Evolutionary conservation across 2,888 invertebrate genomes (phyloP).

Genomic region (Drosophila hawaiiensis): DNA sequence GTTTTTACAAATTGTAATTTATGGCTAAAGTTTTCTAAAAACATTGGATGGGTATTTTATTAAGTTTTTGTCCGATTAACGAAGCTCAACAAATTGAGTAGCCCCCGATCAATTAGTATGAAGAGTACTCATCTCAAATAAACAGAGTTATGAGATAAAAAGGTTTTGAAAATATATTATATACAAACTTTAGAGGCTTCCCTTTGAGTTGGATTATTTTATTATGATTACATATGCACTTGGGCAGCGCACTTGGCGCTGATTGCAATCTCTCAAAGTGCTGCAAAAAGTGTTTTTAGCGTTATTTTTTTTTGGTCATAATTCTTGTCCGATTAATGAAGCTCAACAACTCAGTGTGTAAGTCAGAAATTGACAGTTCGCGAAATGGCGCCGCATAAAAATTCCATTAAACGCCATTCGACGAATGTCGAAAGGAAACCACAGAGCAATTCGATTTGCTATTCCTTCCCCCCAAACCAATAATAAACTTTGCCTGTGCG

Average conservation of each 20-base stretch:
- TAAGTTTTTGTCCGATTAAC: slow-evolving; percentile 14
- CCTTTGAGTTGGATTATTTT: not conserved
- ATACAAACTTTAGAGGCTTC: not conserved
- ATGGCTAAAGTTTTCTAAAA: not conserved
- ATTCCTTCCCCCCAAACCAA: slow-evolving; percentile 9
- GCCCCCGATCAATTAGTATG: not conserved
- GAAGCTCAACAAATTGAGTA: slow-evolving; percentile 1
- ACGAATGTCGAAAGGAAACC: slow-evolving; percentile 54
- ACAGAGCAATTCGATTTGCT: slow-evolving; percentile 61
- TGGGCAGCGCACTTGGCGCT: slow-evolving; percentile 17
- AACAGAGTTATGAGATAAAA: not conserved
- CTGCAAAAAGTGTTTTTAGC: slow-evolving; percentile 7
- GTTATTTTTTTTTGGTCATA: slow-evolving; percentile 13
- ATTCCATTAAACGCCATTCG: slow-evolving; percentile 62
- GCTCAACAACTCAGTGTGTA: slow-evolving; percentile 10
- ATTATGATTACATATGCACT: slow-evolving; percentile 11
- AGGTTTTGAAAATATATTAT: not conserved
- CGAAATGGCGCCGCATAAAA: slow-evolving; percentile 50
- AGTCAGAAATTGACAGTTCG: slow-evolving; percentile 23
- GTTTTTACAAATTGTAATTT: not conserved
- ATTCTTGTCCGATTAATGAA: slow-evolving; percentile 25
- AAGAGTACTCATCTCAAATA: not conserved
- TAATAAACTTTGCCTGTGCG: slow-evolving; percentile 42
- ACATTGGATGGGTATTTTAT: not conserved
- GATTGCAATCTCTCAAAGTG: slow-evolving; percentile 34